Conservation (phyloP, 1,140 invertebrate species). For the Glossosoma conforme region DNA sequence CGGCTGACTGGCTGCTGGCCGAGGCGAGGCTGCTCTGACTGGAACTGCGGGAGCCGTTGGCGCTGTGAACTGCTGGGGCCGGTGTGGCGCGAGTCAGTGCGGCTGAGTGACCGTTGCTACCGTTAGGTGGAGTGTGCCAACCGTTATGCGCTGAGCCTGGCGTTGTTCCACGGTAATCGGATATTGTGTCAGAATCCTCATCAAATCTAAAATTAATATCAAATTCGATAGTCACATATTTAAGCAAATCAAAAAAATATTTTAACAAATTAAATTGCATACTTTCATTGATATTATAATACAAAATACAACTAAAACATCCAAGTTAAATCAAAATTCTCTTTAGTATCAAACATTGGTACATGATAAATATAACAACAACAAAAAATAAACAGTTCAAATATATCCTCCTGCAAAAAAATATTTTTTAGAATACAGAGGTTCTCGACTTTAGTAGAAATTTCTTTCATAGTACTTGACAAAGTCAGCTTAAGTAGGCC, state of each 20-base stretch:
- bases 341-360: too few relatives aligned
- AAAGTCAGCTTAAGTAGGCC: too few relatives aligned
- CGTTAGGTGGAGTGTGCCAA: conserved; percentile 44
- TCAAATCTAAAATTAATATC: conserved; percentile 41
- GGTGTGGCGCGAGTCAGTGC: conserved; percentile 6
- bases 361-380: too few relatives aligned
- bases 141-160: conserved; percentile 46
- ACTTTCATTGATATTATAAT: too few relatives aligned
- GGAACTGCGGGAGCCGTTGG: conserved; percentile 22
- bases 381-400: too few relatives aligned
- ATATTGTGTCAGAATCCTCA: conserved; percentile 50
- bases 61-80: conserved; percentile 18
- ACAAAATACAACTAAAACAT: too few relatives aligned
- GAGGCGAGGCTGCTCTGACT: conserved; percentile 27
- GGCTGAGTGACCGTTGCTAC: conserved; percentile 16
- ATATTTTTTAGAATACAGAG: too few relatives aligned
- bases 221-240: neutral
- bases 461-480: too few relatives aligned
- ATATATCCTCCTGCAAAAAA: too few relatives aligned
- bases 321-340: too few relatives aligned
- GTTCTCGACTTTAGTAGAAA: too few relatives aligned
- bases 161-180: conserved; percentile 46
- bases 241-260: conserved; percentile 9
- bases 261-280: conserved; percentile 1
- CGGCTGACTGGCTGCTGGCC: conserved; percentile 11